Evolutionary conservation across 92 coral and sea anemone species (phyloP).

Genomic region (Palythoa grandiflora): DNA sequence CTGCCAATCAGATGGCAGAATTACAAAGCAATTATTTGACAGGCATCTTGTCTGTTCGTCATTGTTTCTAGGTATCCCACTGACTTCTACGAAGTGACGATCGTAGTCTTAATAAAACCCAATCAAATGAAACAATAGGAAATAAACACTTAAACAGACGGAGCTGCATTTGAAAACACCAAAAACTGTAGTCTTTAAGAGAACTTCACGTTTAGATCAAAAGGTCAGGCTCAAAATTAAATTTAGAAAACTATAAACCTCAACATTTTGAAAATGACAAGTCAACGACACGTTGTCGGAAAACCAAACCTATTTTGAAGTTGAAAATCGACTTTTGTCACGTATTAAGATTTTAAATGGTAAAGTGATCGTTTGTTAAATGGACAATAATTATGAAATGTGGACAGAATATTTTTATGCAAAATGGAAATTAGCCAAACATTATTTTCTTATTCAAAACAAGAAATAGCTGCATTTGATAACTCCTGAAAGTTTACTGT

Average conservation of each 20-base stretch:
- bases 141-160: slow-evolving; percentile 40
- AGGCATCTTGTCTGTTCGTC: slow-evolving; percentile 52
- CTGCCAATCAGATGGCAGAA: slow-evolving; percentile 82
- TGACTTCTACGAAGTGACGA: slow-evolving; percentile 75
- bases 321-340: slow-evolving; percentile 53
- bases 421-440: slow-evolving; percentile 54
- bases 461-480: slow-evolving; percentile 48
- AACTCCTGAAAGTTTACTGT: slow-evolving; percentile 45
- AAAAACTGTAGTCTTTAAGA: slow-evolving; percentile 27
- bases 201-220: slow-evolving; percentile 27
- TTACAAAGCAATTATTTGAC: slow-evolving; percentile 66
- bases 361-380: slow-evolving; percentile 67
- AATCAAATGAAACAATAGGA: slow-evolving; percentile 69
- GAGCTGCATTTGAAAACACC: slow-evolving; percentile 45
- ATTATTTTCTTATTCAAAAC: slow-evolving; percentile 52
- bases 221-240: slow-evolving; percentile 28
- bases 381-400: slow-evolving; percentile 70
- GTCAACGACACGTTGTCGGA: slow-evolving; percentile 34
- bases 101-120: slow-evolving; percentile 69
- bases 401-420: slow-evolving; percentile 56
- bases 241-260: slow-evolving; percentile 33
- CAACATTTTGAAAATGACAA: slow-evolving; percentile 21
- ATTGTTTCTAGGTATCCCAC: slow-evolving; percentile 83
- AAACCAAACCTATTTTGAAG: slow-evolving; percentile 43
- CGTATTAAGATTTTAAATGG: slow-evolving; percentile 53